Base-by-base conservation (phyloP, 2,888 invertebrate genomes). In the Agrochola lychnidis region DNA sequence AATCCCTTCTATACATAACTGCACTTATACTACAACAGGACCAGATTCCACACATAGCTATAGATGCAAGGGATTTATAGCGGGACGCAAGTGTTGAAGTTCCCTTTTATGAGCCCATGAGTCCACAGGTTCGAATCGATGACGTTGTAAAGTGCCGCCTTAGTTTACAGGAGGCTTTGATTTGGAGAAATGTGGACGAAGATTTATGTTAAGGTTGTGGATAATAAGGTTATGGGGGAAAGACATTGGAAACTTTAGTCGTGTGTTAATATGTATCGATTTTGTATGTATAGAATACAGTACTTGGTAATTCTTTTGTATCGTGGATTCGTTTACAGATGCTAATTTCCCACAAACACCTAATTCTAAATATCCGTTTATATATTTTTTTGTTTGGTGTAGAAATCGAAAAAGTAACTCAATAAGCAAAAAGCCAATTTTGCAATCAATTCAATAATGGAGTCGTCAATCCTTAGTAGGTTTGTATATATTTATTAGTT, bases 41-140 rank as follows among this genome's bases (percentile, higher is more conserved):
- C 76, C 61, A 51, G 63, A 75, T 73, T 71, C n/a, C 14, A 22
- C n/a, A 53, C 63, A 73, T 16, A 72, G 14, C 25, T 45, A 76
- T 81, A 87, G 76, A 86, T 78, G 45, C 69, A 79, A 78, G 86
- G 89, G 88, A 89, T 90, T 90, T 90, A 90, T 89, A 86, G 77
- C 76, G 82, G 83, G 81, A 48, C 78, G 73, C 82, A 87, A 88
- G 81, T 83, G 79, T 79, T 83, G 77, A 85, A 88, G 89, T 88
- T 87, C 82, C 87, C 85, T 84, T 87, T 89, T 90, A 89, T 73
- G 81, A 84, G 88, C 85, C 86, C 86, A 68, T 73, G 79, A 85
- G 89, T 85, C 87, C 85, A 75, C 56, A 59, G 77, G 69, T 53
- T 64, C 67, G 79, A 74, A 79, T 79, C 83, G 70, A 87, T 85